Evolutionary conservation across 2,888 invertebrate species (phyloP).

Genomic region (Tupiocoris notatus): DNA sequence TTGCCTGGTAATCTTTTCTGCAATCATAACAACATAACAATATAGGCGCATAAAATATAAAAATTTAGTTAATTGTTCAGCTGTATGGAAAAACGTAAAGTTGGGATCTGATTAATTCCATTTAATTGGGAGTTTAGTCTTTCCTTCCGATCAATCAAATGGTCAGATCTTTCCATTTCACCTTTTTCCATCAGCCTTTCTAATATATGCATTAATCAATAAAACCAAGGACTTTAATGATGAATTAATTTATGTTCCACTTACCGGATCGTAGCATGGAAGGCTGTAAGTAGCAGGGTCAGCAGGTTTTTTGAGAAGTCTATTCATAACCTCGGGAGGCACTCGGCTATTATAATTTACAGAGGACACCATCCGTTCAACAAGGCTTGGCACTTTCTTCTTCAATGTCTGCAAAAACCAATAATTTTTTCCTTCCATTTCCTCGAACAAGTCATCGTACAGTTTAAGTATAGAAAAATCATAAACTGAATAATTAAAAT

Average conservation of each 20-base stretch:
- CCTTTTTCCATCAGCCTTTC: no score
- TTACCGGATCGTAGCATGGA: constrained; percentile 50
- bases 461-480: no score
- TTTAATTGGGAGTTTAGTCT: no score
- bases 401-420: constrained; percentile 58
- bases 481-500: no score
- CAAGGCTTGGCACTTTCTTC: constrained; percentile 67
- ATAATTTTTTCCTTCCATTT: constrained; percentile 4
- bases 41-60: no score
- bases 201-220: no score
- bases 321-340: constrained; percentile 57
- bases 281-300: constrained; percentile 66
- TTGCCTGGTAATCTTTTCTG: constrained; percentile 68
- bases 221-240: no score
- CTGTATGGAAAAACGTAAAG: no score
- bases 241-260: background rate
- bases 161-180: no score
- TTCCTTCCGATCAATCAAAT: no score
- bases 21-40: constrained; percentile 47
- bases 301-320: constrained; percentile 69
- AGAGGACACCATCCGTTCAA: constrained; percentile 70
- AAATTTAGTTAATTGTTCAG: background rate
- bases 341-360: constrained; percentile 50
- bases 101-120: no score
- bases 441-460: no score